Conservation (phyloP, 2,113 vertebrate species). For the Scomber scombrus region DNA sequence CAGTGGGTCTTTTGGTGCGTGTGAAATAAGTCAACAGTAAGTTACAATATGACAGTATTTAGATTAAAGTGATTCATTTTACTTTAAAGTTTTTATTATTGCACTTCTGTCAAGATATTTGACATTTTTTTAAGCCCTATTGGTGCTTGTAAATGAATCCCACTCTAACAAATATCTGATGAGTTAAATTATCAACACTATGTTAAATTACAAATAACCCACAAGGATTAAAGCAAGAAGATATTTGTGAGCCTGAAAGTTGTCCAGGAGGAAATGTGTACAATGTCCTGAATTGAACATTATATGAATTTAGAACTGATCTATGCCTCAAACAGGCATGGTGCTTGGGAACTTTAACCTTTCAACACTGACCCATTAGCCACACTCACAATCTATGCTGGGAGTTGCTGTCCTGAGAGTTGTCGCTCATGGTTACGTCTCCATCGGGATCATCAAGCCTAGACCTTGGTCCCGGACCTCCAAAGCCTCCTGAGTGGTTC, state of each 20-base stretch:
- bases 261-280: no score
- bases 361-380: neutral
- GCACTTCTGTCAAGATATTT: neutral
- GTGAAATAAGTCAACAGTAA: no score
- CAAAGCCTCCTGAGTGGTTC: conserved; percentile 57
- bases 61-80: no score
- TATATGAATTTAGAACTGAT: no score
- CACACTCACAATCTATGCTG: conserved; percentile 87
- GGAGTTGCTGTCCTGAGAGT: conserved; percentile 79
- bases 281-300: no score
- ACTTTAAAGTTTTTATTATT: neutral
- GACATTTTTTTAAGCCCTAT: no score
- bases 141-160: neutral
- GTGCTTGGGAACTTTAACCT: no score
- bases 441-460: conserved; percentile 84
- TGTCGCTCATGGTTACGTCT: conserved; percentile 88
- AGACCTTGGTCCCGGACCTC: conserved; percentile 65
- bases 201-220: no score
- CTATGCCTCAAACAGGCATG: no score
- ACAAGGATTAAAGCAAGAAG: no score
- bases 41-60: neutral
- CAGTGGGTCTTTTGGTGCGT: no score
- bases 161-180: neutral
- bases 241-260: no score
- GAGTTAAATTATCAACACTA: neutral